Base-by-base conservation (phyloP, 1,140 invertebrate genomes). In the Neodiprion pinetum region DNA sequence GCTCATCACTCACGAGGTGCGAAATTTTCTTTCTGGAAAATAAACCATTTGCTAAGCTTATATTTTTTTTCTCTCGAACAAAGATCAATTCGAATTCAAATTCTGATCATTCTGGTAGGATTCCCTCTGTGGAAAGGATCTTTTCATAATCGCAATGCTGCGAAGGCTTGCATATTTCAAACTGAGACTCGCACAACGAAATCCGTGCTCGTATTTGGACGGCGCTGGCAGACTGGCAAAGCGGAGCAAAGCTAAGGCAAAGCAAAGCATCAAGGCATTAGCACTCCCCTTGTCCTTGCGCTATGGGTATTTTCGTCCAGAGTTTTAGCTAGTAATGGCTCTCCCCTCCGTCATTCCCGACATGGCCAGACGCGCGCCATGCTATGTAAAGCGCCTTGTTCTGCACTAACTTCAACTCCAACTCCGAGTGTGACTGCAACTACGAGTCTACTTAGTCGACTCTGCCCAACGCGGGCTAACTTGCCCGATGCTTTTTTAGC, bases 241-340 rank as follows among this genome's bases (percentile, higher is more conserved):
- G 53, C 53, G n/a, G n/a, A 61, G 53, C 53, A 61, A 61, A 61
- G 53, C 53, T 12, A 61, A 61, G 53, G 53, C 53, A 61, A 61
- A 61, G 53, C 53, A 61, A 61, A 61, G 53, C 53, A 61, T 61
- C 53, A 61, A 61, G 53, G 53, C 53, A 61, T 61, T 61, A 61
- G 53, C 53, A 61, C 53, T 61, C 53, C 74, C 80, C 85, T 53
- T 49, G 85, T 84, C 85, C 85, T 86, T 85, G 85, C 81, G 83
- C 83, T 84, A 82, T 17, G 81, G 85, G 85, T 87, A 86, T 87
- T 87, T 87, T 77, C 75, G 85, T 86, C 84, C 83, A 80, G 80
- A 84, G 83, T 85, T 85, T 86, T 85, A 85, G 84, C 79, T 80
- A 78, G 83, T 83, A 83, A 84, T 85, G 77, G 70, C 76, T 77